phyloP scores from a whole-genome alignment of 2,888 invertebrate genomes.

The Standfussiana lucernea region DNA sequence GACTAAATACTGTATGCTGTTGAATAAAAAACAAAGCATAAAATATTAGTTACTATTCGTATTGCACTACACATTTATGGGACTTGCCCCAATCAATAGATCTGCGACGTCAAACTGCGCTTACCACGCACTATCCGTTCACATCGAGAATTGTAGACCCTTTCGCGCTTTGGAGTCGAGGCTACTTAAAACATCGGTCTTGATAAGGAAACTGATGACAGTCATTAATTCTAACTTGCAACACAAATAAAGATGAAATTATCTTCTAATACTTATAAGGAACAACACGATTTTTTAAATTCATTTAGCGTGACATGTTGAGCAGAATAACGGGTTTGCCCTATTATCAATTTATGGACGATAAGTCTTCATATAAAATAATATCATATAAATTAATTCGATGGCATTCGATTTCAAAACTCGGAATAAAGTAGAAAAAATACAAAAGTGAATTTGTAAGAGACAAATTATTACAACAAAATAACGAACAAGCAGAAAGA shows the following conservation, averaged over 20 bases:
- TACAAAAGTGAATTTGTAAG: background rate
- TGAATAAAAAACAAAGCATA: slow-evolving; percentile 47
- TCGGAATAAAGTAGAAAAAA: background rate
- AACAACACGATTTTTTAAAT: background rate
- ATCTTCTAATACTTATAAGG: background rate
- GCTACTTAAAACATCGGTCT: background rate
- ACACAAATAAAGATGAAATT: background rate
- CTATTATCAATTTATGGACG: background rate
- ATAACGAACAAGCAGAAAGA: background rate
- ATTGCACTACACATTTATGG: background rate
- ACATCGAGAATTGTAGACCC: background rate
- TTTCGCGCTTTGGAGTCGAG: background rate
- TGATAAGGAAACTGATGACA: background rate
- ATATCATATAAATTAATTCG: too few species aligned
- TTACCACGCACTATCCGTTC: background rate
- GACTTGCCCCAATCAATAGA: background rate
- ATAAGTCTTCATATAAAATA: background rate
- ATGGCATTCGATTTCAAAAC: background rate
- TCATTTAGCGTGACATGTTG: background rate
- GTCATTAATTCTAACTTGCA: background rate
- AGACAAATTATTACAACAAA: background rate
- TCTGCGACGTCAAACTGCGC: background rate
- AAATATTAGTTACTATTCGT: slow-evolving; percentile 24
- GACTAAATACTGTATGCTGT: slow-evolving; percentile 45
- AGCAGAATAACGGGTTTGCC: background rate